A percentile compares a stretch with the other conserved stretches of the same genome.
Evolutionary conservation across 2,888 invertebrate species (phyloP).

Genomic region (Hemithea aestivaria): DNA sequence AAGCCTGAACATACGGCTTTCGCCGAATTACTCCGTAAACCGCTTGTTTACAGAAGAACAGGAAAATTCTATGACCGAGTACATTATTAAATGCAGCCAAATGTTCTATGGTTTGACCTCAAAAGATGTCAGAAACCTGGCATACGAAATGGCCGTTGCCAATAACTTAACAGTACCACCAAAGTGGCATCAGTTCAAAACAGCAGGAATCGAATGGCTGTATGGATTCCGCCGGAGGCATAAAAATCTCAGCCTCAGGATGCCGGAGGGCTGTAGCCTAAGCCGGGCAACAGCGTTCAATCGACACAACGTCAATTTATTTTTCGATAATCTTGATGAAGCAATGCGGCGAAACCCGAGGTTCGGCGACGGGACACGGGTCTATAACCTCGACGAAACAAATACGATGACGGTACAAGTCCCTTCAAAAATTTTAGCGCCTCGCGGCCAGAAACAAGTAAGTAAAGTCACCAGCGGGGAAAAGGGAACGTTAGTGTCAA

Average conservation of each 20-base stretch:
- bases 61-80: slow-evolving; percentile 7
- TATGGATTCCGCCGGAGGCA: slow-evolving; percentile 18
- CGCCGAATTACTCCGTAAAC: slow-evolving; percentile 8
- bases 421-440: slow-evolving; percentile 1
- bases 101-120: slow-evolving; percentile 13
- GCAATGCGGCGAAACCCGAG: slow-evolving; percentile 4
- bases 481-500: slow-evolving; percentile 33
- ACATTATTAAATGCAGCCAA: slow-evolving; percentile 9
- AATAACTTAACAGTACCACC: slow-evolving; percentile 10
- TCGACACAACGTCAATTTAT: slow-evolving; percentile 9
- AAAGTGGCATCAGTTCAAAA: slow-evolving; percentile 1
- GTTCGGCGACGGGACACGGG: slow-evolving; percentile 8
- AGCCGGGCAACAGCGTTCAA: slow-evolving; percentile 18
- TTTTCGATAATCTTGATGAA: slow-evolving; percentile 15
- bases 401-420: slow-evolving; percentile 8
- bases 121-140: slow-evolving; percentile 6
- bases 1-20: slow-evolving; percentile 4
- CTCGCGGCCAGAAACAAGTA: slow-evolving; percentile 9
- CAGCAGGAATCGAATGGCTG: slow-evolving; percentile 13
- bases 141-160: slow-evolving; percentile 8
- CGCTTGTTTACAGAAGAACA: slow-evolving; percentile 11
- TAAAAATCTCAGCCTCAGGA: slow-evolving; percentile 22
- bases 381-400: slow-evolving; percentile 10
- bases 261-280: slow-evolving; percentile 24
- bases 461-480: slow-evolving; percentile 26